Evolutionary conservation across 2,113 vertebrate species (phyloP).

Genomic region (Lophochroa leadbeateri): DNA sequence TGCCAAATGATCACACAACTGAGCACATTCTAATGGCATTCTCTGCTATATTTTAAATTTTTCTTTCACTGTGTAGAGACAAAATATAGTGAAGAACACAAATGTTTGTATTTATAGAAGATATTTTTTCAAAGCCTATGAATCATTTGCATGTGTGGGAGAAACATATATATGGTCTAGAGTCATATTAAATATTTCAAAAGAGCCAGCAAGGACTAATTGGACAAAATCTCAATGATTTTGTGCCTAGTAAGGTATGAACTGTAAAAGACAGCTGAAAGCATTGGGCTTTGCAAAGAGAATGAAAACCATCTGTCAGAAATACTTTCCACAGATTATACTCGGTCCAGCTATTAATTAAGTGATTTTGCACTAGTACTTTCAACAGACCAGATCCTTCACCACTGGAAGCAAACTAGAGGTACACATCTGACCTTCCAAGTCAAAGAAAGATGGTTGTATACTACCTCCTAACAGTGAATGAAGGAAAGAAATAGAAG

Average conservation of each 20-base stretch:
- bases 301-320: slow-evolving; percentile 69
- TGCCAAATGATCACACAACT: slow-evolving; percentile 62
- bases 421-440: background rate
- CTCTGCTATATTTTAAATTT: slow-evolving; percentile 20
- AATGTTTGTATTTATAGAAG: slow-evolving; percentile 7
- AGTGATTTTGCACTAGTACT: slow-evolving; percentile 24
- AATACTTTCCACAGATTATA: slow-evolving; percentile 43
- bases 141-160: background rate
- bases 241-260: slow-evolving; percentile 49
- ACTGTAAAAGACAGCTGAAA: slow-evolving; percentile 55
- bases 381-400: slow-evolving; percentile 1
- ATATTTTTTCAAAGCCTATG: slow-evolving; percentile 11
- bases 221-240: slow-evolving; percentile 32
- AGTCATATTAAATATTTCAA: slow-evolving; percentile 16
- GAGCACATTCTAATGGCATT: slow-evolving; percentile 27
- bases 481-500: background rate
- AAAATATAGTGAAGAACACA: slow-evolving; percentile 8
- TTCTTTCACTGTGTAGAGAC: slow-evolving; percentile 22
- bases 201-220: slow-evolving; percentile 28
- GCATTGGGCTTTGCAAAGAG: slow-evolving; percentile 57
- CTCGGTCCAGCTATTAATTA: slow-evolving; percentile 24
- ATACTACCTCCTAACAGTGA: background rate
- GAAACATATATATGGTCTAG: background rate
- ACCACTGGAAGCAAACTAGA: background rate
- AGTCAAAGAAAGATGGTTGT: background rate